Base-by-base conservation (phyloP, 1,140 invertebrate genomes). In the Neodiprion pinetum region DNA sequence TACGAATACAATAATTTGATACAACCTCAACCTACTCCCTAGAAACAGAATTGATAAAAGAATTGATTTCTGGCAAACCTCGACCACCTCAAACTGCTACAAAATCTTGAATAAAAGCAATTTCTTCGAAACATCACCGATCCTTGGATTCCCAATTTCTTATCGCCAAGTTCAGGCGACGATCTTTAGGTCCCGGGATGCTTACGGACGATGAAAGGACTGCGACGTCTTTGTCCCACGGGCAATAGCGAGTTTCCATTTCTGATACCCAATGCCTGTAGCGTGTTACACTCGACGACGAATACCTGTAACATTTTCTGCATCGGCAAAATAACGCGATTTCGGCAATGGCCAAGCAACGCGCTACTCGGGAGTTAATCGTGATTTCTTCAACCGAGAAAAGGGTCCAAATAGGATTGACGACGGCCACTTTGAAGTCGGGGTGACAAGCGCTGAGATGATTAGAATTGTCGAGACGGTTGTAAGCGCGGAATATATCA, bases 381-480 rank as follows among this genome's bases (percentile, higher is more conserved):
- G 72, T 67, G 53, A 75, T 77, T 75, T 73, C 75, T 75, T 68
- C 73, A 78, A 73, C 71, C 47, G 71, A 75, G 50, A 68, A 73
- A 75, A 73, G 73, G 77, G 40, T 73, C 28, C 28, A 40, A 40
- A 40, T 40, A 40, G 5, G 5, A 40, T 40, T 40, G 53, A 14
- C 3, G 53, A 61, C 53, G 53, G 53, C n/a, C 9, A 17, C 53
- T 61, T 61, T 61, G 53, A 75, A 71, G 75, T 77, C 75, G 75
- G 74, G 66, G 74, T 75, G 66, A 73, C 70, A 65, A 74, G 75
- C 75, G 75, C 75, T 76, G 74, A 75, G 75, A 73, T 75, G 75
- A 76, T 78, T 76, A 76, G 73, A 9, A 61, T 61, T 12, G 53
- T 61, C 53, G 53, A 61, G 53, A 17, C 11, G 53, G 53, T 61